Conservation (phyloP, 2,888 invertebrate species). For the Conus canariensis region DNA sequence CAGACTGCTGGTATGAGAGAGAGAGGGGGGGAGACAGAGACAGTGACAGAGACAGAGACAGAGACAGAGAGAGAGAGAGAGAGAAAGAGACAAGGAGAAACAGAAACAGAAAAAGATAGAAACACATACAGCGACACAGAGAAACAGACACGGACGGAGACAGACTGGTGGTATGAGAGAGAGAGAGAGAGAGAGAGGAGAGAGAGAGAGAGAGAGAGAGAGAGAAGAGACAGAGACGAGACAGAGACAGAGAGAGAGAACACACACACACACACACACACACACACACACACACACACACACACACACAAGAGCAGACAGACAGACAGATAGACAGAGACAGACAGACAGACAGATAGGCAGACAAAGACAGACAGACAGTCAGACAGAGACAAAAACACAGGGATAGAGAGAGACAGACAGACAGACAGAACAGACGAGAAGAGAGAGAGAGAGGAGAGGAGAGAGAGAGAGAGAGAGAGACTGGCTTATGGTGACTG, state of each 20-base stretch:
- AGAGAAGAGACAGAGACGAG: not conserved
- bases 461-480: not conserved
- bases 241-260: not conserved
- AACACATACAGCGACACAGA: not conserved
- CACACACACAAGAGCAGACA: too few relatives aligned
- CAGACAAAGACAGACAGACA: not conserved
- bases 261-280: too few relatives aligned
- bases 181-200: not conserved
- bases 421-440: too few relatives aligned
- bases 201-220: not conserved
- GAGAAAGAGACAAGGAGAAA: not conserved
- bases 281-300: too few relatives aligned
- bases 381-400: too few relatives aligned
- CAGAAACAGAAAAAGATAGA: not conserved
- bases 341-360: not conserved
- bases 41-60: not conserved
- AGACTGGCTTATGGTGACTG: too few relatives aligned
- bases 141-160: not conserved
- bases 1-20: not conserved
- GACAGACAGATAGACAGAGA: not conserved
- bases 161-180: not conserved
- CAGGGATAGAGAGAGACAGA: too few relatives aligned
- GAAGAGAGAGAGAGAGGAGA: not conserved
- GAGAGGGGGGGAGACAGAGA: slow-evolving; percentile 6
- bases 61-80: not conserved